Conservation (phyloP, 1,140 invertebrate genomes). For the Plutomurus gul region DNA sequence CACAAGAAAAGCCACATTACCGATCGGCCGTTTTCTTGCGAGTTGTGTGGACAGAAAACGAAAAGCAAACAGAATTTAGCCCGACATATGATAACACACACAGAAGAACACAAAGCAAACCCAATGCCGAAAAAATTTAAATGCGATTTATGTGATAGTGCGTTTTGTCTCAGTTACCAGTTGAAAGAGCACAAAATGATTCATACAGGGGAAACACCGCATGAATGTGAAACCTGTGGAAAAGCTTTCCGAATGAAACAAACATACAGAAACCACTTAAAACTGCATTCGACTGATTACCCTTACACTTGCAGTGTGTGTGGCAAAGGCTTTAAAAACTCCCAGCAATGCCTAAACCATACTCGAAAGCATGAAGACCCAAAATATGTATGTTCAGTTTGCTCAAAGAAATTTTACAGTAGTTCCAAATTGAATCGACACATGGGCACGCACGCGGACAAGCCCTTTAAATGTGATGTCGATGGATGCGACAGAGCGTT, state of each 20-base stretch:
- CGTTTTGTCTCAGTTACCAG: background rate
- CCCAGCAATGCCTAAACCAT: too few relatives aligned
- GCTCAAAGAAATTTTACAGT: too few relatives aligned
- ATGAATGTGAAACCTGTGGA: background rate
- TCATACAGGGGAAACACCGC: background rate
- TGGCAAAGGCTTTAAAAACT: too few relatives aligned
- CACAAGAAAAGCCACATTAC: background rate
- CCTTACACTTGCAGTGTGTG: too few relatives aligned
- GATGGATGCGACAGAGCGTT: too few relatives aligned
- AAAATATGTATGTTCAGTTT: too few relatives aligned
- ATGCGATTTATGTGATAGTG: background rate
- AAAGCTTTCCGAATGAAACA: background rate
- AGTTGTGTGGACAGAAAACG: background rate
- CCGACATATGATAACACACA: background rate
- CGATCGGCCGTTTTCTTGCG: background rate
- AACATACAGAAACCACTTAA: background rate
- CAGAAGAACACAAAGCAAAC: background rate
- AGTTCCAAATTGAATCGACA: too few relatives aligned
- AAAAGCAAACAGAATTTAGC: background rate
- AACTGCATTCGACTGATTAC: too few relatives aligned
- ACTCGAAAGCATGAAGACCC: too few relatives aligned
- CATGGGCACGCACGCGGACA: too few relatives aligned
- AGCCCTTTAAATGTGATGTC: too few relatives aligned
- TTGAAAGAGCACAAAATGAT: background rate
- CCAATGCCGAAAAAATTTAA: background rate